A percentile compares a stretch with the other conserved stretches of the same genome.
Conservation (phyloP, 2,888 invertebrate species). For the Lasioglossum malachurum region DNA sequence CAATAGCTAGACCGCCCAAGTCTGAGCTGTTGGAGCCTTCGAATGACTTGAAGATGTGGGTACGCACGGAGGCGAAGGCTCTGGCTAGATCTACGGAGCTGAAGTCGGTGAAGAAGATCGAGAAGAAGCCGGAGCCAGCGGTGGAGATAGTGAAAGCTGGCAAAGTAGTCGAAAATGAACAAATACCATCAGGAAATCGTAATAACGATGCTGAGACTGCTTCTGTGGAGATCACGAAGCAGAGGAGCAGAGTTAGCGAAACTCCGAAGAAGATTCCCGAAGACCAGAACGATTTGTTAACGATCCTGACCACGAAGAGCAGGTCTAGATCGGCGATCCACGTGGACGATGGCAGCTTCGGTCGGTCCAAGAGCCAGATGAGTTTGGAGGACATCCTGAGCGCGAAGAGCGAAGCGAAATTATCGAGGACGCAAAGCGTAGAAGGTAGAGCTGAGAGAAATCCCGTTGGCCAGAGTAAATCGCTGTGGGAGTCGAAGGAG, state of each 20-base stretch:
- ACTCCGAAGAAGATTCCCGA: slow-evolving; percentile 62
- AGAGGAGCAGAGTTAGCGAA: slow-evolving; percentile 28
- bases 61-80: slow-evolving; percentile 77
- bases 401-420: slow-evolving; percentile 69
- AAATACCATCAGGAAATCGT: slow-evolving; percentile 24
- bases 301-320: slow-evolving; percentile 79
- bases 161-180: slow-evolving; percentile 3
- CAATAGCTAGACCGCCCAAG: slow-evolving; percentile 84
- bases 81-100: slow-evolving; percentile 58
- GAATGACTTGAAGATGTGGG: slow-evolving; percentile 80
- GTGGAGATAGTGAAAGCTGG: background rate
- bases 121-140: slow-evolving; percentile 33
- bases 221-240: slow-evolving; percentile 31
- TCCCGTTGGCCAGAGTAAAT: background rate
- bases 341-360: slow-evolving; percentile 77
- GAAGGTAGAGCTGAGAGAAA: slow-evolving; percentile 56
- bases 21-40: slow-evolving; percentile 78
- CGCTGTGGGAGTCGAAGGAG: slow-evolving; percentile 60
- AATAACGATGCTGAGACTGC: slow-evolving; percentile 37
- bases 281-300: slow-evolving; percentile 76
- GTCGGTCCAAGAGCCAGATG: slow-evolving; percentile 78
- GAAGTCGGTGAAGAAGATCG: slow-evolving; percentile 37
- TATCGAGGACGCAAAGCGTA: slow-evolving; percentile 59
- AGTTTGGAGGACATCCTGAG: slow-evolving; percentile 80
- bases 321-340: slow-evolving; percentile 81